Conservation (phyloP, 2,888 invertebrate species). For the Aethes cnicana region DNA sequence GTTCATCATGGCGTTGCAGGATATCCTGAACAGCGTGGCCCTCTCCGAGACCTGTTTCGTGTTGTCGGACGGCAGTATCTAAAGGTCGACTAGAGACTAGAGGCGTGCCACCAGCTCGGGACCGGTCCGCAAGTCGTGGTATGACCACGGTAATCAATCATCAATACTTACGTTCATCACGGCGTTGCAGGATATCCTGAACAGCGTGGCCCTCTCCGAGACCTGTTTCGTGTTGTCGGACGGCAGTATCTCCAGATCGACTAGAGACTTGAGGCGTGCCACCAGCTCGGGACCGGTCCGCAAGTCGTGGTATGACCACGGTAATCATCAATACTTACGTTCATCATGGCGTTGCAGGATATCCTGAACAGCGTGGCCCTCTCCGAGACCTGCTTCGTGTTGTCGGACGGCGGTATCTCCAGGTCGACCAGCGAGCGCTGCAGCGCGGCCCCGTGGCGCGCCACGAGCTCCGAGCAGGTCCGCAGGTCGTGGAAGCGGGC, state of each 20-base stretch:
- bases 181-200: too few species aligned
- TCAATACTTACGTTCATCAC: too few species aligned
- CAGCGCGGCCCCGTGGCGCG: conserved; percentile 92
- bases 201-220: too few species aligned
- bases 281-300: not conserved
- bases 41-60: too few species aligned
- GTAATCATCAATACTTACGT: too few species aligned
- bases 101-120: not conserved
- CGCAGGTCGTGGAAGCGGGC: conserved; percentile 92
- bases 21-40: too few species aligned
- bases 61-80: too few species aligned
- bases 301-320: not conserved
- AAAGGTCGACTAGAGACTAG: not conserved
- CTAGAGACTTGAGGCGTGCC: not conserved
- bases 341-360: conserved; percentile 98
- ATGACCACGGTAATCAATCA: too few species aligned
- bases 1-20: too few species aligned
- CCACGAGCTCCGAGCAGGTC: conserved; percentile 95
- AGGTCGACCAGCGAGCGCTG: conserved; percentile 91
- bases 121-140: not conserved
- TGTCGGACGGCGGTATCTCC: conserved; percentile 87
- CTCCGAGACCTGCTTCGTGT: conserved; percentile 95
- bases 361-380: conserved; percentile 97
- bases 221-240: too few species aligned
- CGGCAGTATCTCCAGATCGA: too few species aligned